Evolutionary conservation across 2,888 invertebrate genomes (phyloP).

Genomic region (Uropetala carovei): DNA sequence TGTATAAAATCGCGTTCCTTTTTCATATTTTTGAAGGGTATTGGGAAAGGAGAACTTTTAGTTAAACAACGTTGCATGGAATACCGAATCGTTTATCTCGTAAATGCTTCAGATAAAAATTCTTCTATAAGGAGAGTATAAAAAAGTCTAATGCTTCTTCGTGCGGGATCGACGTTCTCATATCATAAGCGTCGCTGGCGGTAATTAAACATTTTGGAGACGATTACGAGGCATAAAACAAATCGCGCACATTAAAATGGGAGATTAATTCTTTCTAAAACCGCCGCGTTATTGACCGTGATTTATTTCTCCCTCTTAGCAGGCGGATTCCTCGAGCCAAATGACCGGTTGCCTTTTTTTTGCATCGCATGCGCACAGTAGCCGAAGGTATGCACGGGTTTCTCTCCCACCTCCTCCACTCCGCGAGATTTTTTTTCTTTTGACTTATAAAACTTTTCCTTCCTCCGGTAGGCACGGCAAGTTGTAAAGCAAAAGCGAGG

Average conservation of each 20-base stretch:
- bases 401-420: neutral
- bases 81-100: too few relatives aligned
- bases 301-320: neutral
- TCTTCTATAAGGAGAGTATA: too few relatives aligned
- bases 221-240: neutral
- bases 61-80: too few relatives aligned
- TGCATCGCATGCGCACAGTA: neutral
- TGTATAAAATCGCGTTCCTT: too few relatives aligned
- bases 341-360: slow-evolving; percentile 14
- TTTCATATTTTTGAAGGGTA: too few relatives aligned
- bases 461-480: slow-evolving; percentile 2
- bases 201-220: neutral
- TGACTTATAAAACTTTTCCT: neutral
- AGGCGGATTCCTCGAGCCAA: slow-evolving; percentile 20
- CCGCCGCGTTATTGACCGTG: neutral
- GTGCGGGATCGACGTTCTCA: neutral
- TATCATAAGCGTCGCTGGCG: neutral
- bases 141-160: too few relatives aligned
- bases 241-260: neutral
- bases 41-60: too few relatives aligned
- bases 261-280: neutral
- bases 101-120: too few relatives aligned
- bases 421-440: neutral
- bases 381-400: neutral
- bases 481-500: neutral